Evolutionary conservation across 2,888 invertebrate genomes (phyloP).

Genomic region (Dermolepida albohirtum): DNA sequence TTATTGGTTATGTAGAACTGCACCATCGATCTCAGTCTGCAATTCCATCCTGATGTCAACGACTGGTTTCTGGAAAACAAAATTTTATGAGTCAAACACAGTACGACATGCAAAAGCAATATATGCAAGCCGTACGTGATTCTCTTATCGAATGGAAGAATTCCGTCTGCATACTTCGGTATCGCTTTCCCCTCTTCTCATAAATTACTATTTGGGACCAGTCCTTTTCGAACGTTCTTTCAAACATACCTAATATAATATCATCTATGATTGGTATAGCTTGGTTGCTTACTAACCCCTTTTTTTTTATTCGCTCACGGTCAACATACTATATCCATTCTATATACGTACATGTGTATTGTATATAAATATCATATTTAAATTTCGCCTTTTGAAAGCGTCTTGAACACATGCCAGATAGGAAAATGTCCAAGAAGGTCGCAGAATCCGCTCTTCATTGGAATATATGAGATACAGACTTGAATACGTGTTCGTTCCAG

Average conservation of each 20-base stretch:
- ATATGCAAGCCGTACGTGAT: slow-evolving; percentile 30
- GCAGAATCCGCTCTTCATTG: slow-evolving; percentile 2
- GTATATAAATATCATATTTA: not conserved
- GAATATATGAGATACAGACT: slow-evolving; percentile 13
- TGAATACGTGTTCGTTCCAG: not conserved
- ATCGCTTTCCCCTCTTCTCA: not conserved
- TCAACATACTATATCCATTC: slow-evolving; percentile 16
- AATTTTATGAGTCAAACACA: slow-evolving; percentile 20
- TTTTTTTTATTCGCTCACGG: slow-evolving; percentile 18
- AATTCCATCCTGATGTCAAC: no score
- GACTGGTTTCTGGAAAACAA: not conserved
- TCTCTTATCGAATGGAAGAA: slow-evolving; percentile 18
- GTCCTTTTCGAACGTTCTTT: slow-evolving; percentile 23
- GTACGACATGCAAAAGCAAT: slow-evolving; percentile 28
- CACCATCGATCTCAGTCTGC: no score
- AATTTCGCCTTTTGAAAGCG: slow-evolving; percentile 9
- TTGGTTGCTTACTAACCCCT: not conserved
- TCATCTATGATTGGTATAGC: slow-evolving; percentile 27
- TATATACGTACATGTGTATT: no score
- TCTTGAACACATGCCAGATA: slow-evolving; percentile 24
- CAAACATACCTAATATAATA: slow-evolving; percentile 33
- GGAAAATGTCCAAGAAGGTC: slow-evolving; percentile 8
- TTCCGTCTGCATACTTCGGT: not conserved
- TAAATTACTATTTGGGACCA: slow-evolving; percentile 31
- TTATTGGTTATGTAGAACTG: no score